Base-by-base conservation (phyloP, 1,140 invertebrate genomes). In the Zaprionus nigranus region DNA sequence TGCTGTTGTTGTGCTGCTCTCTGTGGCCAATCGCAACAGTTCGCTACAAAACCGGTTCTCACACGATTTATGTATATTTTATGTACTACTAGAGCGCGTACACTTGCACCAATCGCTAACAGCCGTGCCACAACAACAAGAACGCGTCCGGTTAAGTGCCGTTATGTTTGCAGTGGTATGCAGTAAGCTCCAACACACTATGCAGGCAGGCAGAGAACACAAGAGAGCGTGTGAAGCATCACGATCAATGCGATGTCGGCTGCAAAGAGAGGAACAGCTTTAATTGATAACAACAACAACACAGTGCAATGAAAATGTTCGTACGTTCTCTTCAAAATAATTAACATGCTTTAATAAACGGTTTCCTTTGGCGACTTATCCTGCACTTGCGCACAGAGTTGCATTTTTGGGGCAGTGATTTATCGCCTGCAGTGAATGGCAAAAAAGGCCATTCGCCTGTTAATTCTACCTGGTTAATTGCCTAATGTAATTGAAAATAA, bases 41-140 rank as follows among this genome's bases (percentile, higher is more conserved):
- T 36, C 54, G 78, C 58, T 58, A 5, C 20, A 24, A 90, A 88
- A 88, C 84, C 82, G 82, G 85, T 85, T 88, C 78, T 59, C 26
- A 4, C 36, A 22, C 54, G 65, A 51, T 68, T 77, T 79, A 82
- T 78, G 63, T 88, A 88, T 87, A 49, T 70, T 81, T 79, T 64
- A 82, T 67, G 46, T 53, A 68, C 84, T 79, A 66, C 74, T 70
- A 71, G 59, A 74, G 75, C 74, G 83, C 81, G 80, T 84, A 87
- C 84, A 88, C 84, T 88, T 88, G 84, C 84, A 90, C 85, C 85
- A 90, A 90, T 88, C 79, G 74, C 79, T 68, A 78, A 76, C 70
- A 68, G 49, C 67, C 69, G 46, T 51, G 68, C 12, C 26, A 26
- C 63, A 56, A 63, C 67, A 75, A 59, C 24, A 65, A 66, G 70